Conservation (phyloP, 2,797 vertebrate genomes). For the Agapornis canus region DNA sequence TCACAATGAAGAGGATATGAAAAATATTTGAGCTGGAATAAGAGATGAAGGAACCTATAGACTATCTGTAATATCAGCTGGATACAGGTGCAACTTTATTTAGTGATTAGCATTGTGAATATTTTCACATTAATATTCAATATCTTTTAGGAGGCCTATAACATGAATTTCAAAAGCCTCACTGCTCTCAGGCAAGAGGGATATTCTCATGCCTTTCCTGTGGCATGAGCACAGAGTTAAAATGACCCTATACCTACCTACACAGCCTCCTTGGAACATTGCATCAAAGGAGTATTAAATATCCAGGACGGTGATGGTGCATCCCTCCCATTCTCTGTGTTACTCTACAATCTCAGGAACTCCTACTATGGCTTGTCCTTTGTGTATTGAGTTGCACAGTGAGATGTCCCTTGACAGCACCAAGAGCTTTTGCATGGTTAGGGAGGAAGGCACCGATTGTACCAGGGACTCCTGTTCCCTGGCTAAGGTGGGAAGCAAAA, state of each 20-base stretch:
- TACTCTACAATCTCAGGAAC: background rate
- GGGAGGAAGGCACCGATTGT: background rate
- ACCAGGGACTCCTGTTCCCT: background rate
- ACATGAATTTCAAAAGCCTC: conserved; percentile 2
- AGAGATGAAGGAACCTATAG: background rate
- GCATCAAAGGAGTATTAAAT: background rate
- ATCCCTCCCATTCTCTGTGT: background rate
- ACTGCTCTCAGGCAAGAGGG: background rate
- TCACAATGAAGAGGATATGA: background rate
- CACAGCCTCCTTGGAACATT: background rate
- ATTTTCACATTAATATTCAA: conserved; percentile 27
- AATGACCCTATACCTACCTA: background rate
- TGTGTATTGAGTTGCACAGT: background rate
- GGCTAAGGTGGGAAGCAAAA: background rate
- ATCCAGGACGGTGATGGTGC: background rate
- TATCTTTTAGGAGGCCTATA: background rate
- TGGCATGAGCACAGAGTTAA: background rate
- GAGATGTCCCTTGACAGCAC: background rate
- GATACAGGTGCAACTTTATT: background rate
- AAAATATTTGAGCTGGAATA: background rate
- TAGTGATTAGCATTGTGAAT: background rate
- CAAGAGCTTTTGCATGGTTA: background rate
- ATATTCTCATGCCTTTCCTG: background rate
- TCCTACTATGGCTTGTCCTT: background rate
- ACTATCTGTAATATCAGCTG: background rate